Evolutionary conservation across 2,113 vertebrate species (phyloP).

Genomic region (Enhydra lutris): DNA sequence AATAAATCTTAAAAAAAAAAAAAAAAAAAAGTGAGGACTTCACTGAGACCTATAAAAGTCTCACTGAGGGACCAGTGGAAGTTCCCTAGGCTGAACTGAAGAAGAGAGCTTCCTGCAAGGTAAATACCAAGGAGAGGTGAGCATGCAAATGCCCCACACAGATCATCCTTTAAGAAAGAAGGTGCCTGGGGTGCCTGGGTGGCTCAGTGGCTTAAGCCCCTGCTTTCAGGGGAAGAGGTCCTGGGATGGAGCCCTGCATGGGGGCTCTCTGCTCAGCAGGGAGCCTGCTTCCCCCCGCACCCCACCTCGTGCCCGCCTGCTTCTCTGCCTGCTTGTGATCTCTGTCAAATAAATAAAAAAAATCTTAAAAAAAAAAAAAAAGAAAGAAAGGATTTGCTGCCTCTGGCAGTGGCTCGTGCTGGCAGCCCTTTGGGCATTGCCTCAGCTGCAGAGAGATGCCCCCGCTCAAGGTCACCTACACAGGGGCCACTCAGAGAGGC

Average conservation of each 20-base stretch:
- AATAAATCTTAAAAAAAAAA: not conserved
- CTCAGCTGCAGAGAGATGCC: not conserved
- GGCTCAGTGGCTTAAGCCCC: no score
- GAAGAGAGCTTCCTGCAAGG: not conserved
- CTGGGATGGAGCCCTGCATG: no score
- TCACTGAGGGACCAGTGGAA: not conserved
- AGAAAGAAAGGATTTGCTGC: not conserved
- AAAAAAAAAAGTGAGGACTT: not conserved
- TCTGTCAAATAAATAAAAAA: no score
- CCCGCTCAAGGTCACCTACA: not conserved
- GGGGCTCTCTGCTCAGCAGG: no score
- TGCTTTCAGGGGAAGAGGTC: no score
- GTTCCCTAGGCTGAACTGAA: not conserved
- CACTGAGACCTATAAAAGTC: not conserved
- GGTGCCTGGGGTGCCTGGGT: not conserved
- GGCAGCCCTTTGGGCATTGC: no score
- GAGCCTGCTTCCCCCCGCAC: no score
- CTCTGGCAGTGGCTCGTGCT: rapidly evolving
- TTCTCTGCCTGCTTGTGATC: no score
- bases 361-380: no score
- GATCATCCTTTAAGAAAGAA: not conserved
- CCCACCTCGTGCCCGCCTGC: no score
- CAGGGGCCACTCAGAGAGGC: not conserved
- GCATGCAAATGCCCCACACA: not conserved
- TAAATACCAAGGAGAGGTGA: not conserved